These are phyloP conservation scores for Drosophila lutescens DNA, from an alignment of 2,888 invertebrate species.

Conservation along the genomic window DNA sequence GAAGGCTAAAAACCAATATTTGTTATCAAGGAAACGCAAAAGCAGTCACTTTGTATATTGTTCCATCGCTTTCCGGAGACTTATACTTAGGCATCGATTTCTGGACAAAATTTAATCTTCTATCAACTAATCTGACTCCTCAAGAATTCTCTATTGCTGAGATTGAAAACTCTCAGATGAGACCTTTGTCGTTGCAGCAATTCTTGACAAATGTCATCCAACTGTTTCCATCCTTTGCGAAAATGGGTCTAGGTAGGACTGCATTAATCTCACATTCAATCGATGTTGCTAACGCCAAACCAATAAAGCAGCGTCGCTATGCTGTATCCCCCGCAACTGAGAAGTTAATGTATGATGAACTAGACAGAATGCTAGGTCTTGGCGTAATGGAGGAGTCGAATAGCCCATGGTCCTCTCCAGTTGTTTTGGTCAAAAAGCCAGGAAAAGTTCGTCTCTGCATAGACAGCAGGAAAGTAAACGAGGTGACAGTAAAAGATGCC, in stretches of 20 bases:
- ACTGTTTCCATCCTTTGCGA: constrained; percentile 13
- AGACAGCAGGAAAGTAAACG: constrained; percentile 5
- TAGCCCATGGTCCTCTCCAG: neutral
- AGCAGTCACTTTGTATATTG: neutral
- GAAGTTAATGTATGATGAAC: constrained; percentile 17
- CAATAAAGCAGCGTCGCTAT: constrained; percentile 16
- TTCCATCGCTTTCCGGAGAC: neutral
- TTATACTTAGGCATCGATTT: constrained; percentile 13
- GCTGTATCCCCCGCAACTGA: constrained; percentile 7
- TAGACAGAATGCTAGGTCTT: constrained; percentile 5
- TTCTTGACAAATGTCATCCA: neutral
- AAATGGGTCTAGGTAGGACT: constrained; percentile 10
- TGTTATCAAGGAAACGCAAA: neutral
- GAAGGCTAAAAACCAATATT: neutral
- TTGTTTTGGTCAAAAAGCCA: constrained; percentile 6
- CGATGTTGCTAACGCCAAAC: constrained; percentile 2
- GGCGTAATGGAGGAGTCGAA: constrained; percentile 7
- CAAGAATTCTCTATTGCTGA: too few relatives aligned
- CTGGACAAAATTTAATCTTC: constrained; percentile 6
- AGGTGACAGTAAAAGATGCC: constrained; percentile 2
- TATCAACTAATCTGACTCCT: neutral
- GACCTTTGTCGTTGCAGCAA: neutral
- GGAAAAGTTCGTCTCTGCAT: constrained; percentile 10
- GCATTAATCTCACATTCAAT: constrained; percentile 2
- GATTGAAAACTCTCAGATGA: too few relatives aligned